phyloP scores from a whole-genome alignment of 2,797 vertebrate species.

The Peromyscus aztecus region DNA sequence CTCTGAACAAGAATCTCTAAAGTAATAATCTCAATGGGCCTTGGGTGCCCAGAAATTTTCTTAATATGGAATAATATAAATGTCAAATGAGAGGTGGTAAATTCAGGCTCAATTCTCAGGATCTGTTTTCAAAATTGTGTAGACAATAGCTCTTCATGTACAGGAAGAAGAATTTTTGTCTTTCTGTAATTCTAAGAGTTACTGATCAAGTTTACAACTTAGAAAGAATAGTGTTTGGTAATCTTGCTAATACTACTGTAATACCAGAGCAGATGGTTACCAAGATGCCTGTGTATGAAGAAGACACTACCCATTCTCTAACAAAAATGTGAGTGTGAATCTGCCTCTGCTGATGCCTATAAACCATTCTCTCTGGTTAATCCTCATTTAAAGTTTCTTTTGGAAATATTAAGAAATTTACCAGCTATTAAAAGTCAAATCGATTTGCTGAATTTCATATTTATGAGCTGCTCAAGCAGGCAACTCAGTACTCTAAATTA shows the following conservation, averaged over 20 bases:
- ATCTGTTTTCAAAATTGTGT: slow-evolving; percentile 34
- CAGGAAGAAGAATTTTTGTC: neutral
- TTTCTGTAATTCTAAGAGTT: neutral
- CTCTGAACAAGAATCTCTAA: slow-evolving; percentile 43
- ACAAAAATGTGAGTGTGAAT: slow-evolving; percentile 33
- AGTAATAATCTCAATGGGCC: neutral
- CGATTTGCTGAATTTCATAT: neutral
- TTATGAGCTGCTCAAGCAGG: neutral
- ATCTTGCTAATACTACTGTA: neutral
- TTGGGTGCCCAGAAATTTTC: neutral
- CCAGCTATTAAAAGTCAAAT: neutral
- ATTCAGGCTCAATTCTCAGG: slow-evolving; percentile 7
- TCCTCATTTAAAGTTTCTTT: neutral
- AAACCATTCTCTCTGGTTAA: slow-evolving; percentile 1
- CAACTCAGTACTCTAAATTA: slow-evolving; percentile 7
- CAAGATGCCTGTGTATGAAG: neutral
- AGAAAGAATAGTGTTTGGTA: neutral
- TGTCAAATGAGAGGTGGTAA: neutral
- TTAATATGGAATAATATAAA: slow-evolving; percentile 13
- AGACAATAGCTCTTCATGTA: neutral
- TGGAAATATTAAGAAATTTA: neutral
- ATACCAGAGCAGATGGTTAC: neutral
- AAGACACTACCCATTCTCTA: neutral
- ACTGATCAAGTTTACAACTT: slow-evolving; percentile 49
- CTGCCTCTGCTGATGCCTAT: slow-evolving; percentile 5